Evolutionary conservation across 2,797 vertebrate species (phyloP).

Genomic region (Acridotheres tristis): DNA sequence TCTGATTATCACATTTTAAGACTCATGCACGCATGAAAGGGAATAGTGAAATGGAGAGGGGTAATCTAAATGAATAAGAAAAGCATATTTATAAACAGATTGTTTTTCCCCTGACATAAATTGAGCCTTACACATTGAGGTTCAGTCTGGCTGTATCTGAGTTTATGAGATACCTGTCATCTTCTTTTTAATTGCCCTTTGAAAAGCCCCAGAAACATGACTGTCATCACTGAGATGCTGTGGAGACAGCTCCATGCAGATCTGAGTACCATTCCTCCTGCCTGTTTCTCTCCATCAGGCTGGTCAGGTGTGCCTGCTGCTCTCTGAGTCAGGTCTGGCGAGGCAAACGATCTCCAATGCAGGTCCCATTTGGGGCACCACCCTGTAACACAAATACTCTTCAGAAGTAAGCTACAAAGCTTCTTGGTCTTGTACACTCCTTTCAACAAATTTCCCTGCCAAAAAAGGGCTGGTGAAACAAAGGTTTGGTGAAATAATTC

Average conservation of each 20-base stretch:
- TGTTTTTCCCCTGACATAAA: neutral
- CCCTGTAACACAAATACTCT: neutral
- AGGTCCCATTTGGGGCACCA: neutral
- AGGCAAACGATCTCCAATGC: neutral
- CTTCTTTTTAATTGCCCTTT: neutral
- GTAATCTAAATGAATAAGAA: neutral
- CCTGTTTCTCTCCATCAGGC: neutral
- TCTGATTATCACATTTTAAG: conserved; percentile 9
- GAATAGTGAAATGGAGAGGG: neutral
- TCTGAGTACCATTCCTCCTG: neutral
- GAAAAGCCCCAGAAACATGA: neutral
- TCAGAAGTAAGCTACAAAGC: neutral
- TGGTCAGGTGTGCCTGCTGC: too few relatives aligned
- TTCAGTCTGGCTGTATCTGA: neutral
- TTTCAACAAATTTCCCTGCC: neutral
- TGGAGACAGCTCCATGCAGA: neutral
- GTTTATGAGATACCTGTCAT: neutral
- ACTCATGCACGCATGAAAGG: neutral
- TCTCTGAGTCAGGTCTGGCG: neutral
- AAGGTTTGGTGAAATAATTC: neutral
- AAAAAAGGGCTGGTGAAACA: neutral
- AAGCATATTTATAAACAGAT: neutral
- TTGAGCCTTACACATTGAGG: neutral
- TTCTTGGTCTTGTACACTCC: neutral
- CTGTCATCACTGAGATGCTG: neutral